A percentile compares a stretch with the other conserved stretches of the same genome.
phyloP scores from a whole-genome alignment of 2,113 vertebrate species.

The Albula glossodonta region DNA sequence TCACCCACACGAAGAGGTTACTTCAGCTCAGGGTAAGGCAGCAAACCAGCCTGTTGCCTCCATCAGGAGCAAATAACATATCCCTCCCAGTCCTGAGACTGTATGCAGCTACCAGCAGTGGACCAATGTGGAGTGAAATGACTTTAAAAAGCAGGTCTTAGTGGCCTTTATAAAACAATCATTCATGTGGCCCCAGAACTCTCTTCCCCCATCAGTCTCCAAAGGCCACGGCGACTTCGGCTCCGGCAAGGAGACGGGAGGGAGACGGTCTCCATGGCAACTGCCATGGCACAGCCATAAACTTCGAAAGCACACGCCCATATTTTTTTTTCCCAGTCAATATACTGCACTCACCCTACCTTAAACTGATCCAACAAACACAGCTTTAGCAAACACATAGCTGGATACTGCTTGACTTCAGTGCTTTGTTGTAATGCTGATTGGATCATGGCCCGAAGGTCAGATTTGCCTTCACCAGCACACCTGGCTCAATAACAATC shows the following conservation, averaged over 20 bases:
- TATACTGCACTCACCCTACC: neutral
- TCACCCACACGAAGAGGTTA: neutral
- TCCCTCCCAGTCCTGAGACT: neutral
- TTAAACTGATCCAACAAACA: neutral
- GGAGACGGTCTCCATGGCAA: slow-evolving; percentile 23
- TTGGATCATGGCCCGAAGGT: neutral
- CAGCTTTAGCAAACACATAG: neutral
- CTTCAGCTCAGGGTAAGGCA: too few relatives aligned
- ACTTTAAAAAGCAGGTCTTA: neutral
- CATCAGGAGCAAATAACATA: neutral
- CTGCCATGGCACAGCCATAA: slow-evolving; percentile 12
- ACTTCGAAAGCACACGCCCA: neutral
- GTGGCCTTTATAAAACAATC: neutral
- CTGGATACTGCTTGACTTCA: too few relatives aligned
- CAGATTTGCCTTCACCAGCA: neutral
- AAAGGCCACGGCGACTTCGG: neutral
- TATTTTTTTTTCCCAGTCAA: neutral
- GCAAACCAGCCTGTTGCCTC: too few relatives aligned
- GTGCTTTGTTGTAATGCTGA: too few relatives aligned
- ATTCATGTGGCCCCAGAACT: neutral
- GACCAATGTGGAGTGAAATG: neutral
- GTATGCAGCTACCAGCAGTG: neutral
- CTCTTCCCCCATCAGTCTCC: neutral
- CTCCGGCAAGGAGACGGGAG: neutral
- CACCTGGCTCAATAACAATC: neutral